Base-by-base conservation (phyloP, 2,797 vertebrate species). In the Nannoperca australis region DNA sequence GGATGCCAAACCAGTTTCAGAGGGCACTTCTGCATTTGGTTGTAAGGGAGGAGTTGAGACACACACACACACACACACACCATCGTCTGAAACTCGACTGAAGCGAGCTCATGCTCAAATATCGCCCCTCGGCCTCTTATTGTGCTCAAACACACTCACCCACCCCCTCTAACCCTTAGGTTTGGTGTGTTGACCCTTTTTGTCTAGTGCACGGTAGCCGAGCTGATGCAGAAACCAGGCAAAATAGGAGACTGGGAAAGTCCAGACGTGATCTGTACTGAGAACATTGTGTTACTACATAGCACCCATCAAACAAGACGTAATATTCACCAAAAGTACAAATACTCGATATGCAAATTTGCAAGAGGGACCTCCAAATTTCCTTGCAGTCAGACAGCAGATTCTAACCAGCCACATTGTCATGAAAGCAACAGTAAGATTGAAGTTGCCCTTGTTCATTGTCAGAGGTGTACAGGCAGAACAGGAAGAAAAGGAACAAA, bases 1-100 rank as follows among this genome's bases (percentile, higher is more conserved):
- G 92, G 95, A 87, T 93, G 80, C 74, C 74, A 82, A 92, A 93
- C 90, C 85, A 73, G 91, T 93, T 94, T 83, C 17, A 77, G 83
- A 81, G 70, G 78, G 81, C 45, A 65, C 61, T 49, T 64, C 78
- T 77, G 17, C 69, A 58, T 83, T 82, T 77, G 79, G 60, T 65
- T 60, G 11, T 22, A 30, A 60, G 86, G 91, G 87, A 74, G 88
- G 84, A 73, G 32, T 34, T 34, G 5, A 32, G 17, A 30, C 71
- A 47, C 47, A 67, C 64, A 68, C 27, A 6, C 56, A 49, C 34
- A 18, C 27, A 15, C 50, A 50, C 20, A 60, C 55, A 67, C 32
- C 4, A 32, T 32, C 32, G 32, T 32, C 32, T 32, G 32, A 63
- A 80, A 73, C 73, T 68, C 68, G 44, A 61, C 69, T 44, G 64